Evolutionary conservation across 2,888 invertebrate genomes (phyloP), one percentile per base, ranked within the genome.

Genomic region (Ditula angustiorana): DNA sequence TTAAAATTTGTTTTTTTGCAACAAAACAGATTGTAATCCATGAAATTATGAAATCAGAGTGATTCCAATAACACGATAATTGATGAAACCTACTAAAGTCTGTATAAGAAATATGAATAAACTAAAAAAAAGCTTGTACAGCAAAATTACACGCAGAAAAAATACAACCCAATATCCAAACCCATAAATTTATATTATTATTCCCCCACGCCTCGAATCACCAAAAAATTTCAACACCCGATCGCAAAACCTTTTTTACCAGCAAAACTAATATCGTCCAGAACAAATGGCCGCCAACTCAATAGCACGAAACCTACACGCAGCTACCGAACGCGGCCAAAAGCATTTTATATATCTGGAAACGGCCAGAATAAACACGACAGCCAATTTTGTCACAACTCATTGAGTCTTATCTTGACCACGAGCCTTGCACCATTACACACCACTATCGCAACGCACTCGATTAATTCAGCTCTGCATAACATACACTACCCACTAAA

Each of bases 361-460:
- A 77, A 76, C 76, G 71, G 67, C 69, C 73, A 81, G 80, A 81
- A 83, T 83, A 84, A 81, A 83, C 77, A 76, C 74, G 78, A 81
- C 82, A 79, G 78, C 80, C 84, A 83, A 84, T 84, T 83, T 82
- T 77, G 81, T 81, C 83, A 80, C 83, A 84, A 84, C 83, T 84
- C 83, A 84, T 81, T 83, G 80, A 69, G 75, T 69, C 82, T 83
- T 84, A 83, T 84, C 84, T 81, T 80, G 81, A 80, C 83, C 82
- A 78, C 79, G 65, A 69, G 67, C 69, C 76, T 66, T 46, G 23
- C 21, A 64, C 64, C 53, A 64, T 46, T 50, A 47, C 49, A 21
- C 44, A 58, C 46, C 59, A 64, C 59, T 53, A 46, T 58, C 47
- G 46, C 23, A 26, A 59, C 28, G 8, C 35, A 19, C 21, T 5